Evolutionary conservation across 2,113 vertebrate genomes (phyloP).

Genomic region (Caloenas nicobarica): DNA sequence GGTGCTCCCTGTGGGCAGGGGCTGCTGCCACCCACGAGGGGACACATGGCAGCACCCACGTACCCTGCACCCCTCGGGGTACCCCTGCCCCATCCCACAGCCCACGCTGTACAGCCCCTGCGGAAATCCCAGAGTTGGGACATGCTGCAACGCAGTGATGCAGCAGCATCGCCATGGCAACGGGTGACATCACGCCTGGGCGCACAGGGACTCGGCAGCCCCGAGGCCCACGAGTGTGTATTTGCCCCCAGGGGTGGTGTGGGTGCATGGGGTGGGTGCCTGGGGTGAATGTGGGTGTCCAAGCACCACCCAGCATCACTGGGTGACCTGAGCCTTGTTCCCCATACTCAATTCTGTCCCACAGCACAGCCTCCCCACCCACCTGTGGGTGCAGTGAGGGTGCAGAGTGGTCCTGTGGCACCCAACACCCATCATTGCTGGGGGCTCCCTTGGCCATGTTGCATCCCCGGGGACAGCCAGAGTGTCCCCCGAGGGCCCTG

Average conservation of each 20-base stretch:
- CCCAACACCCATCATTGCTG: background rate
- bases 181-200: slow-evolving; percentile 62
- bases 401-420: fast-evolving
- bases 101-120: background rate
- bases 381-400: background rate
- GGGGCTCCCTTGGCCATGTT: fast-evolving
- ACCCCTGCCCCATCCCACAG: fast-evolving
- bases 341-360: background rate
- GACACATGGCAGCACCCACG: background rate
- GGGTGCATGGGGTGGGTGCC: background rate
- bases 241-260: background rate
- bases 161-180: slow-evolving; percentile 65
- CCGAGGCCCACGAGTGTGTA: background rate
- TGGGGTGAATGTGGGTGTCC: fast-evolving
- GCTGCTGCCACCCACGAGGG: background rate
- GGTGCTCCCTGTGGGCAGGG: background rate
- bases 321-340: background rate
- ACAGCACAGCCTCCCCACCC: background rate
- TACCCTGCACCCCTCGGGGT: background rate
- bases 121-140: slow-evolving; percentile 51
- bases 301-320: background rate
- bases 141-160: slow-evolving; percentile 7
- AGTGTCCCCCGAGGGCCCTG: fast-evolving
- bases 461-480: background rate
- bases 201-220: slow-evolving; percentile 10